Evolutionary conservation across 1,140 invertebrate species (phyloP).

Genomic region (Trichomalopsis sarcophagae): DNA sequence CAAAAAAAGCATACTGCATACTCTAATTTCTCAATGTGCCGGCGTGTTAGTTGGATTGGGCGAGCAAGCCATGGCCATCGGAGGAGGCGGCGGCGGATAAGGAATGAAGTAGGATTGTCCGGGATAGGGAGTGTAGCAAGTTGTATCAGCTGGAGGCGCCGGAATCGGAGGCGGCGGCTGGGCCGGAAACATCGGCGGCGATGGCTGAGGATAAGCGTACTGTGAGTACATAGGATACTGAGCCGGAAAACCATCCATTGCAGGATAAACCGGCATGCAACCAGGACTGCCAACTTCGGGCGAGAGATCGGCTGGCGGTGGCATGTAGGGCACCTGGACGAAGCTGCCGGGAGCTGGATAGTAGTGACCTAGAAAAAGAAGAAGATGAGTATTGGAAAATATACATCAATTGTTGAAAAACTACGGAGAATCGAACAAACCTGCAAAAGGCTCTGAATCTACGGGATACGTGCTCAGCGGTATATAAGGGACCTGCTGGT

Average conservation of each 20-base stretch:
- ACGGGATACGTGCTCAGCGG: conserved; percentile 18
- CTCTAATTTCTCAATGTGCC: neutral
- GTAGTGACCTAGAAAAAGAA: conserved; percentile 36
- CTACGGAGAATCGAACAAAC: conserved; percentile 6
- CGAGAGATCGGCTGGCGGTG: conserved; percentile 3
- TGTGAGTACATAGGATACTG: conserved; percentile 47
- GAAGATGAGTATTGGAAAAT: neutral
- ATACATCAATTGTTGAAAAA: no score
- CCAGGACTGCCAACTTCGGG: neutral
- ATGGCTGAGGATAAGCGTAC: conserved; percentile 35
- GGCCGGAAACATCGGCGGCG: neutral
- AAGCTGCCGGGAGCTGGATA: conserved; percentile 37
- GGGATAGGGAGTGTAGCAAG: conserved; percentile 34
- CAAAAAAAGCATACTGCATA: neutral
- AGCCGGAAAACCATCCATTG: conserved; percentile 33
- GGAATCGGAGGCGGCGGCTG: conserved; percentile 5
- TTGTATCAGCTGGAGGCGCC: neutral
- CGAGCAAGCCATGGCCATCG: neutral
- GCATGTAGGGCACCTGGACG: conserved; percentile 36
- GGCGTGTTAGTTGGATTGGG: neutral
- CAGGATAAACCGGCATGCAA: conserved; percentile 9
- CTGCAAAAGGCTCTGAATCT: conserved; percentile 37
- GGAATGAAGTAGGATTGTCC: conserved; percentile 46
- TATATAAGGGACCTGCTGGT: conserved; percentile 47
- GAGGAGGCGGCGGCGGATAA: conserved; percentile 32